A percentile compares a stretch with the other conserved stretches of the same genome.
Evolutionary conservation across 2,797 vertebrate species (phyloP).

Genomic region (Cryptoblepharus egeriae): DNA sequence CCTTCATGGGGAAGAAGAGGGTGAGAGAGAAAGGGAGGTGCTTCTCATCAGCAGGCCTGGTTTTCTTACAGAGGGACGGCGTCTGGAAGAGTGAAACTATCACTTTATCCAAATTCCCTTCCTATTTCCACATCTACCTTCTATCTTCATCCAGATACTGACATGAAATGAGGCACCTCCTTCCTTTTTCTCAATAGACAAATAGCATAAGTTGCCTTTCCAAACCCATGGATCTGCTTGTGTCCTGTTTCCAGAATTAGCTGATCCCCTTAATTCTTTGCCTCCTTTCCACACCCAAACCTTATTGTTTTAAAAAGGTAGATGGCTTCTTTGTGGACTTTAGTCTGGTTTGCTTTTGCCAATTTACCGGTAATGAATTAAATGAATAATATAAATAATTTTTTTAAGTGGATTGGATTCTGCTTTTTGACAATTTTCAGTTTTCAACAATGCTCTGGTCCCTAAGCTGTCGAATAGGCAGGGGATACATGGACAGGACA

Average conservation of each 20-base stretch:
- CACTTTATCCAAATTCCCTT: neutral
- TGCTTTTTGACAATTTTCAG: no score
- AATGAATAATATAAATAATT: no score
- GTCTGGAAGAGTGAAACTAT: neutral
- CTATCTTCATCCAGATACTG: neutral
- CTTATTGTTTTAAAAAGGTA: constrained; percentile 1
- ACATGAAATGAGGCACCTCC: neutral
- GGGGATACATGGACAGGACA: no score
- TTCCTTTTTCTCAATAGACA: neutral
- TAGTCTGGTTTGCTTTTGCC: constrained; percentile 30
- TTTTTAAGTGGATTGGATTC: no score
- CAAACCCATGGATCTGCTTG: no score
- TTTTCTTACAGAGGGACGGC: neutral
- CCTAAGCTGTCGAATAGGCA: no score
- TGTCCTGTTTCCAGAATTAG: neutral
- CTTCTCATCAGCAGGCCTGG: neutral
- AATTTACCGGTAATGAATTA: no score
- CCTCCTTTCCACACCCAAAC: neutral
- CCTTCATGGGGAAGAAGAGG: neutral
- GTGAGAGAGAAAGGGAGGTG: neutral
- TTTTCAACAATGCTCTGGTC: no score
- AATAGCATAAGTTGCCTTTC: no score
- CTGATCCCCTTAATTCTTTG: no score
- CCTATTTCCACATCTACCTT: neutral
- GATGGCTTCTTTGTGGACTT: constrained; percentile 64